Evolutionary conservation across 2,797 vertebrate species (phyloP), one percentile per base, ranked within the genome.

Genomic region (Momotus momota): DNA sequence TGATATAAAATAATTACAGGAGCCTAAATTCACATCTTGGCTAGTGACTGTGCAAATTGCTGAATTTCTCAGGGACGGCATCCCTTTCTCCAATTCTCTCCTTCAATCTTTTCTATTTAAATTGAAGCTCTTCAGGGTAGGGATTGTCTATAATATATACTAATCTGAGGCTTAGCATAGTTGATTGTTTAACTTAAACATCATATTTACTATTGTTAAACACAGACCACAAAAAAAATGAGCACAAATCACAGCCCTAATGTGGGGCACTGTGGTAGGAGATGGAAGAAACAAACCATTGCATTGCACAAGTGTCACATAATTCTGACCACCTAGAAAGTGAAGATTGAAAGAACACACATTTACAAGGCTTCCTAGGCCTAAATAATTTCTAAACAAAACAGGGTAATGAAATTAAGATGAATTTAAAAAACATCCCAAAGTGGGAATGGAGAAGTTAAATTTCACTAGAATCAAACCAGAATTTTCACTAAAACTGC

Each of bases 51-150:
- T 41, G 74, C 20, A 87, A 93, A 85, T 66, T 72, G 48, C 48
- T 85, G 75, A 85, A 79, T 85, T 85, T 84, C 33, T 71, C 45
- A 33, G 31, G 22, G 25, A 81, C 31, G 84, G 57, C 55, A 26
- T 29, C 19, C 23, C 31, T 75, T 84, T 79, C 8, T 79, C 26
- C 17, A 19, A 6, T 78, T 67, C 14, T 71, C 78, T 61, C 38
- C 46, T 95, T 86, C 70, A 25, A 35, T 65, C 6, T 48, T 90
- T 86, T 86, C 29, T 65, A 26, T 48, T 83, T 86, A 67, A 88
- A 85, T 41, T 72, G 67, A 86, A 96, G 29, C 29, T 27, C 18
- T 86, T 94, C 33, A 81, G 82, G 82, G 33, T 29, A 86, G 69
- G 9, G 40, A 41, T 82, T 77, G 55, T 62, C 43, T 85, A 23